Conservation (phyloP, 1,140 invertebrate genomes). For the Lepidotrigona ventralis region DNA sequence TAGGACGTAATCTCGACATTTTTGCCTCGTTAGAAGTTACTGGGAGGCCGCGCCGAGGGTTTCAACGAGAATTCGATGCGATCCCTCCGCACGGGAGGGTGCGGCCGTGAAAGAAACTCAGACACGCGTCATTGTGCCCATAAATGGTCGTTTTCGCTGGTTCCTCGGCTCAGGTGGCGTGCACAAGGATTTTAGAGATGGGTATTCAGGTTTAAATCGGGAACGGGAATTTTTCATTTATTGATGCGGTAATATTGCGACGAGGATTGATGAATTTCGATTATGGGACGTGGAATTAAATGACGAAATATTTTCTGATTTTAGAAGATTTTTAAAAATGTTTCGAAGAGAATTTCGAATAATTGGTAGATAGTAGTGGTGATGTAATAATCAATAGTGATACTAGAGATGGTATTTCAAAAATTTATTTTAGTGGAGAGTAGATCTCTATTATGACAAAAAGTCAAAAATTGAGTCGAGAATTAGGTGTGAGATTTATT, state of each 20-base stretch:
- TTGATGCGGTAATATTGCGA: background rate
- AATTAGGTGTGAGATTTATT: too few species aligned
- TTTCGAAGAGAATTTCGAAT: too few species aligned
- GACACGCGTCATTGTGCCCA: slow-evolving; percentile 7
- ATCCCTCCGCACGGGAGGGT: background rate
- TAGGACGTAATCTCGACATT: slow-evolving; percentile 42
- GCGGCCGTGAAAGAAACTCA: background rate
- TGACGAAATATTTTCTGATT: too few species aligned
- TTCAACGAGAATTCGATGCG: slow-evolving; percentile 20
- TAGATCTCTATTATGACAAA: too few species aligned
- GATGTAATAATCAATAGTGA: too few species aligned
- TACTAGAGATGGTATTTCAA: too few species aligned
- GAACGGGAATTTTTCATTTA: background rate
- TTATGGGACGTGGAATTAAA: too few species aligned
- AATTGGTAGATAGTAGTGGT: too few species aligned
- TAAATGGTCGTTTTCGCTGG: background rate
- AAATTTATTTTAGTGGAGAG: too few species aligned
- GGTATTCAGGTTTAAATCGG: background rate
- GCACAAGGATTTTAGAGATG: background rate
- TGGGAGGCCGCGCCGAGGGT: background rate
- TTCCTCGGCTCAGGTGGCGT: background rate
- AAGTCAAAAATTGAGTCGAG: too few species aligned
- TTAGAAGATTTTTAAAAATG: too few species aligned
- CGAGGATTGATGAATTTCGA: too few species aligned
- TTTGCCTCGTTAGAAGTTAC: slow-evolving; percentile 42